These are phyloP conservation scores for Strigops habroptila DNA, from an alignment of 2,113 vertebrate species.

Conservation along the genomic window DNA sequence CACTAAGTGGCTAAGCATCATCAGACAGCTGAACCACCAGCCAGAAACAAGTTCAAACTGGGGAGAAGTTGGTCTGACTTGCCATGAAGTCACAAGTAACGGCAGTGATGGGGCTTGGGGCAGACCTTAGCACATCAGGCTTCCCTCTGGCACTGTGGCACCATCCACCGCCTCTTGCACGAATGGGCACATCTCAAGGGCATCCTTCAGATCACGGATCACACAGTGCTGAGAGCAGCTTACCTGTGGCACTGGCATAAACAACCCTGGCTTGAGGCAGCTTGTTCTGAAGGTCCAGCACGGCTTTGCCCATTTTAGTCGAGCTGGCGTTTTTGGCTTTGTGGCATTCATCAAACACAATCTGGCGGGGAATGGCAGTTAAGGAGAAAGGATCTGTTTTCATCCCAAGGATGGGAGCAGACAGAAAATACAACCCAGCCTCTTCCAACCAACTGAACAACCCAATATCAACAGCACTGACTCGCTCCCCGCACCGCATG, in stretches of 20 bases:
- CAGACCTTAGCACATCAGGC: background rate
- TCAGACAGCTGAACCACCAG: background rate
- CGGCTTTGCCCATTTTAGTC: conserved; percentile 98
- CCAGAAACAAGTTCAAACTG: background rate
- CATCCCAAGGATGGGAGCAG: background rate
- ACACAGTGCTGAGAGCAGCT: background rate
- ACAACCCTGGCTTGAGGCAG: conserved; percentile 92
- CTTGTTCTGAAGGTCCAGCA: conserved; percentile 95
- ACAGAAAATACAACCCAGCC: background rate
- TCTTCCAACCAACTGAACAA: background rate
- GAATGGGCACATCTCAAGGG: background rate
- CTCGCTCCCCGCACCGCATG: background rate
- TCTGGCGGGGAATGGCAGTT: conserved; percentile 67
- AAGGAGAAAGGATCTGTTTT: background rate
- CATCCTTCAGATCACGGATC: background rate
- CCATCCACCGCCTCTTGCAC: background rate
- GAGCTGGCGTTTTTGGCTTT: conserved; percentile 98
- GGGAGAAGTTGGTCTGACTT: background rate
- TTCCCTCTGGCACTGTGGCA: background rate
- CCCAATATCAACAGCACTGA: background rate
- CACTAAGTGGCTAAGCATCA: background rate
- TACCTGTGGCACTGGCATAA: conserved; percentile 98
- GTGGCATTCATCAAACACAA: conserved; percentile 98
- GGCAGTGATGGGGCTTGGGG: background rate
- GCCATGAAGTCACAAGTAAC: background rate